A percentile compares a stretch with the other conserved stretches of the same genome.
Evolutionary conservation across 2,113 vertebrate genomes (phyloP).

Genomic region (Typhlomys cinereus): DNA sequence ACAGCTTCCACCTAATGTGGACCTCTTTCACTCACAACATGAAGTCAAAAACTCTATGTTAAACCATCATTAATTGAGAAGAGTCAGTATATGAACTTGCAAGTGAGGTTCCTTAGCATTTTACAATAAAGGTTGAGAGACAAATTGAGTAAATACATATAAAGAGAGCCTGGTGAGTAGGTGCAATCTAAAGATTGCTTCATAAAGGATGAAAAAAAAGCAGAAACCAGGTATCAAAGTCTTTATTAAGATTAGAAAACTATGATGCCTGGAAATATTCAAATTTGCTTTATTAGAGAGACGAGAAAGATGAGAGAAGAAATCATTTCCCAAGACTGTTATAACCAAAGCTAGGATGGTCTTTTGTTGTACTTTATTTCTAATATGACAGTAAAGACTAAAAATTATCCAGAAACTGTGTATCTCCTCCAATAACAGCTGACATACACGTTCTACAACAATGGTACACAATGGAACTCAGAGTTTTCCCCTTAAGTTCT

Average conservation of each 20-base stretch:
- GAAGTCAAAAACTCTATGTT: not conserved
- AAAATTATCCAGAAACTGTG: not conserved
- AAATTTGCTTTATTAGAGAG: not conserved
- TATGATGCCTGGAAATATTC: not conserved
- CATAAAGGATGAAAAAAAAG: not conserved
- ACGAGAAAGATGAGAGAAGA: not conserved
- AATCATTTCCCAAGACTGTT: not conserved
- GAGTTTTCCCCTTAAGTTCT: not conserved
- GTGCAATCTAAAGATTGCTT: not conserved
- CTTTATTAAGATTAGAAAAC: not conserved
- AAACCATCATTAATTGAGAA: not conserved
- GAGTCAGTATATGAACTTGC: not conserved
- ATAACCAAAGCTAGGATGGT: not conserved
- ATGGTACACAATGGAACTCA: not conserved
- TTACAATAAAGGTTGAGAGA: not conserved
- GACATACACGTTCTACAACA: not conserved
- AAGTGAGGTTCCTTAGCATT: not conserved
- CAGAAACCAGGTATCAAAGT: not conserved
- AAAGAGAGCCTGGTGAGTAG: not conserved
- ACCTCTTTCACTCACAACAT: not conserved
- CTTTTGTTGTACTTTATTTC: not conserved
- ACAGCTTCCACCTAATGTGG: not conserved
- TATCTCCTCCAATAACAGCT: not conserved
- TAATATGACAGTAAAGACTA: not conserved
- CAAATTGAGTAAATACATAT: not conserved